phyloP scores from a whole-genome alignment of 2,113 vertebrate genomes.

The Eubucco bourcierii region DNA sequence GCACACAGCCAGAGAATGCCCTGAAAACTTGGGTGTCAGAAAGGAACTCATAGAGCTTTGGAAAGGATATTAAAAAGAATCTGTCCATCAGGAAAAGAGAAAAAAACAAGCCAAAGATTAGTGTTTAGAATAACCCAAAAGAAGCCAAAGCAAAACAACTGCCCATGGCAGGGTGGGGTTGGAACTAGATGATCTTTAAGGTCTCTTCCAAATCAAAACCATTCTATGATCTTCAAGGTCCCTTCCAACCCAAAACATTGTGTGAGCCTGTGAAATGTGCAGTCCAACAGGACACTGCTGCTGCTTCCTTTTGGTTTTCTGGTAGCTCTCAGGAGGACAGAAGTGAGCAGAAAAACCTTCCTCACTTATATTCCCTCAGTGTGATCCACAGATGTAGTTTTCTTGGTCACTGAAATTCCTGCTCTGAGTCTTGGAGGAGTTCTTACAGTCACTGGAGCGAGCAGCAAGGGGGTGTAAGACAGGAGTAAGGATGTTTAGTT shows the following conservation, averaged over 20 bases:
- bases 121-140: not conserved
- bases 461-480: no score
- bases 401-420: not conserved
- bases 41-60: not conserved
- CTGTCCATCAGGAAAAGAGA: not conserved
- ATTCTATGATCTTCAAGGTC: no score
- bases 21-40: not conserved
- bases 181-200: no score
- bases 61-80: not conserved
- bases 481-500: not conserved
- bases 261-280: no score
- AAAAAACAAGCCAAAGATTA: no score
- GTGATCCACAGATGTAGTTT: not conserved
- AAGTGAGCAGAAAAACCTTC: not conserved
- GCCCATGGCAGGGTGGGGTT: no score
- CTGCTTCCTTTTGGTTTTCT: not conserved
- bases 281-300: rapidly evolving
- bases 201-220: no score
- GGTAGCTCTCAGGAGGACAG: not conserved
- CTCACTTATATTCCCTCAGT: rapidly evolving
- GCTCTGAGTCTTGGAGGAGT: not conserved
- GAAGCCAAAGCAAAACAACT: not conserved
- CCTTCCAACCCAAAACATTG: no score
- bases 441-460: rapidly evolving
- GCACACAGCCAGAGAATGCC: not conserved